phyloP scores from a whole-genome alignment of 2,113 vertebrate species.

The Chroicocephalus ridibundus region DNA sequence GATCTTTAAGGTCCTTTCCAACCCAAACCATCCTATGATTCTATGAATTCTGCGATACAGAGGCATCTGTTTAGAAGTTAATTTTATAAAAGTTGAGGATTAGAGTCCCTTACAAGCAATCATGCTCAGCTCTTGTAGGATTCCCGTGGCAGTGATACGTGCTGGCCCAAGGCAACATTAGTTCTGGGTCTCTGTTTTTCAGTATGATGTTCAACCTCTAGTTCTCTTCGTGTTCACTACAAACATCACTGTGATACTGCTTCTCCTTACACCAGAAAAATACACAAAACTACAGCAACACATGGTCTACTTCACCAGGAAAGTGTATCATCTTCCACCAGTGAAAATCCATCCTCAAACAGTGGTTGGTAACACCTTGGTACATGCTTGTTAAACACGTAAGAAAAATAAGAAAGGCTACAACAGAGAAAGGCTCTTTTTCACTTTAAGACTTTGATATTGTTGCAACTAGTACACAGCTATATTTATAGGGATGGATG shows the following conservation, averaged over 20 bases:
- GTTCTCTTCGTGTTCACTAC: not conserved
- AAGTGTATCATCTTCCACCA: not conserved
- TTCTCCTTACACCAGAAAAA: not conserved
- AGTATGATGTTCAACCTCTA: not conserved
- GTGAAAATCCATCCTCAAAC: not conserved
- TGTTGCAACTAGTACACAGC: not conserved
- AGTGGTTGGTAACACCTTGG: not conserved
- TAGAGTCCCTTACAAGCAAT: not conserved
- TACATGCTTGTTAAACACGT: not conserved
- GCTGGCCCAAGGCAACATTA: not conserved
- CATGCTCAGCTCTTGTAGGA: not conserved
- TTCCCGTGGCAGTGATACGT: rapidly evolving
- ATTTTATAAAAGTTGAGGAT: not conserved
- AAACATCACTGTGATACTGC: not conserved
- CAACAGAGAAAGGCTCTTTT: not conserved
- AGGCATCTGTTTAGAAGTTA: not conserved
- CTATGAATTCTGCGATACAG: not conserved
- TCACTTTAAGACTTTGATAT: not conserved
- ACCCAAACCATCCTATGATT: not conserved
- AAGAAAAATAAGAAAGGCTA: not conserved
- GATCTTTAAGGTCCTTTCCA: not conserved
- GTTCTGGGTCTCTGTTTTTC: not conserved
- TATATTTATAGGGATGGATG: not conserved
- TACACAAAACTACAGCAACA: not conserved
- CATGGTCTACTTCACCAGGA: not conserved